Evolutionary conservation across 2,888 invertebrate species (phyloP), one percentile per base, ranked within the genome.

Genomic region (Cephus sareptanus): DNA sequence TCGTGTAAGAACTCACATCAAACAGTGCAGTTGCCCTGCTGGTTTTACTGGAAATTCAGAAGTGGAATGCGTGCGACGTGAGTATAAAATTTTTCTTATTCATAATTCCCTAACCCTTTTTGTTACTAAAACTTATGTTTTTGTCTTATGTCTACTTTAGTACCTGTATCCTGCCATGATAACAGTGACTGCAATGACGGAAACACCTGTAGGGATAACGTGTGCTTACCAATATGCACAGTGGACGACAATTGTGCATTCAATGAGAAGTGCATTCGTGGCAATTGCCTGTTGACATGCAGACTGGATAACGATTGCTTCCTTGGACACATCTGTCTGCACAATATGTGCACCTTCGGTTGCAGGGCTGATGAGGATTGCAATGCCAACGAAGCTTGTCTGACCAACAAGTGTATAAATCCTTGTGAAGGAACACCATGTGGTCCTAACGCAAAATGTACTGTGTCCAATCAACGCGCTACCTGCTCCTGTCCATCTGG

Each of bases 281-380:
- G 95, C 83, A 95, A 95, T 86, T 98, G 98, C 90, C 94, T 97
- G 87, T 94, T 98, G 79, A 98, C 97, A 4, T 98, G 98, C 88
- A 95, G 97, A 75, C 95, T 97, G 1, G 97, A 98, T 89, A 97
- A 97, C 87, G 98, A 98, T 87, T 98, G 98, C 87, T 97, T 98
- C 94, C 93, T 97, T 79, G 97, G 97, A 1, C 97, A 98, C 87
- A 97, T 98, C 83, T 98, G 98, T 88, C 92, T 97, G 78, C 94
- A 95, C 87, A 97, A 97, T 87, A 96, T 96, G 92, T 98, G 98
- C 88, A 94, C 96, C 79, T 96, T 95, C 84, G 98, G 98, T 69
- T 98, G 98, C 89, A 95, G 96, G 83, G 94, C 94, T 31, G 96
- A 97, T 87, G 97, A 97, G 85, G 98, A 98, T 89, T 98, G 98